Base-by-base conservation (phyloP, 2,888 invertebrate species). In the Mesorhabditis spiculigera region DNA sequence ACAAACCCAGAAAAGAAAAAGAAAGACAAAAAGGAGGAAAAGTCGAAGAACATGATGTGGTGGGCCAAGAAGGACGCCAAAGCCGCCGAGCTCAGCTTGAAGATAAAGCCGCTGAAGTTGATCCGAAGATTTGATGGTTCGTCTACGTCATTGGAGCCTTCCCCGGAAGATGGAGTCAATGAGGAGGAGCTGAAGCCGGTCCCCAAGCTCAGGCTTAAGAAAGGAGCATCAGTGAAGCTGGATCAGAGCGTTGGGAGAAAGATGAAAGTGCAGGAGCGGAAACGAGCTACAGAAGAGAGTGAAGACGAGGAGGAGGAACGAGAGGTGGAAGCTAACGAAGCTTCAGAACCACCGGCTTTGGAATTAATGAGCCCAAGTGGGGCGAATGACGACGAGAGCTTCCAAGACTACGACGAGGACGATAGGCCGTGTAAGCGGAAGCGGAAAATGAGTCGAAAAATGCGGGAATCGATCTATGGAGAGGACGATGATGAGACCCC, bases 141-240 rank as follows among this genome's bases (percentile, higher is more conserved):
- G 3, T 50, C 58, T 13, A 50, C 58, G 10, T 50, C 58, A 50
- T 50, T 10, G 3, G 58, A 50, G n/a, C 58, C 58, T 13, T 50
- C 58, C 8, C 58, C 58, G 58, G 58, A 50, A 50, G 58, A 13
- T 13, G 58, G n/a, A 50, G n/a, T 50, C 3, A 13, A 50, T 50
- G 58, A 50, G n/a, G 58, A 50, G n/a, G 58, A 50, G n/a, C n/a
- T 50, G 58, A 50, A 50, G n/a, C 58, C 58, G n/a, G n/a, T 50
- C 10, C 58, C 8, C 1, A 50, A 50, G 58, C n/a, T 50, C 10
- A 50, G 58, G n/a, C n/a, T 50, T 10, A 50, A 50, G n/a, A 50
- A 50, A n/a, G 58, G 58, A 50, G 58, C 58, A 50, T 50, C 58
- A n/a, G 10, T 13, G 58, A 50, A n/a, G n/a, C n/a, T 50, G 58